These are phyloP conservation scores for Epinephelus awoara DNA, from an alignment of 2,797 vertebrate genomes.

Conservation along the genomic window DNA sequence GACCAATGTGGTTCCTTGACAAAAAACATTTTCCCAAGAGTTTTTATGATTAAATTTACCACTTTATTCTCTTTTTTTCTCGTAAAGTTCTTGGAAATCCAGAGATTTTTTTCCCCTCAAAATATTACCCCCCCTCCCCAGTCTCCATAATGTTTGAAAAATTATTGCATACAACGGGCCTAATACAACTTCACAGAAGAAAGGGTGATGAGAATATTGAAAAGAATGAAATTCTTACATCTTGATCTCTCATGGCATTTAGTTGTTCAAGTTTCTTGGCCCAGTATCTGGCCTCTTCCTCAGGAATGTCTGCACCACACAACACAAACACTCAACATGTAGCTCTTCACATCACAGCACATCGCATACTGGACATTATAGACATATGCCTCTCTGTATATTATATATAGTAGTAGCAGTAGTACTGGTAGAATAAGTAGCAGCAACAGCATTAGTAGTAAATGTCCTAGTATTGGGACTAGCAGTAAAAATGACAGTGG, in stretches of 20 bases:
- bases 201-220: background rate
- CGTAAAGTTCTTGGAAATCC: too few relatives aligned
- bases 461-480: background rate
- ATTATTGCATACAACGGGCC: too few relatives aligned
- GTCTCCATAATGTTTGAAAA: too few relatives aligned
- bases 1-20: too few relatives aligned
- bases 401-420: background rate
- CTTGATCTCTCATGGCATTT: slow-evolving; percentile 98
- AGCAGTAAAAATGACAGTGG: background rate
- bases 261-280: slow-evolving; percentile 98
- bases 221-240: slow-evolving; percentile 84
- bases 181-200: background rate
- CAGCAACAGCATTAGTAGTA: background rate
- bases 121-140: too few relatives aligned
- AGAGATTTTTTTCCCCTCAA: too few relatives aligned
- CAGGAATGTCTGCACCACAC: slow-evolving; percentile 92
- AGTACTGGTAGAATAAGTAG: too few relatives aligned
- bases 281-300: slow-evolving; percentile 98
- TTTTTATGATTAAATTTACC: too few relatives aligned
- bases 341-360: slow-evolving; percentile 4
- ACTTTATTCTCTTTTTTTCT: too few relatives aligned
- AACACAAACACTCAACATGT: slow-evolving; percentile 26
- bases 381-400: background rate
- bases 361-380: background rate
- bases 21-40: too few relatives aligned